Conservation (phyloP, 2,797 vertebrate species). For the Glossophaga mutica region DNA sequence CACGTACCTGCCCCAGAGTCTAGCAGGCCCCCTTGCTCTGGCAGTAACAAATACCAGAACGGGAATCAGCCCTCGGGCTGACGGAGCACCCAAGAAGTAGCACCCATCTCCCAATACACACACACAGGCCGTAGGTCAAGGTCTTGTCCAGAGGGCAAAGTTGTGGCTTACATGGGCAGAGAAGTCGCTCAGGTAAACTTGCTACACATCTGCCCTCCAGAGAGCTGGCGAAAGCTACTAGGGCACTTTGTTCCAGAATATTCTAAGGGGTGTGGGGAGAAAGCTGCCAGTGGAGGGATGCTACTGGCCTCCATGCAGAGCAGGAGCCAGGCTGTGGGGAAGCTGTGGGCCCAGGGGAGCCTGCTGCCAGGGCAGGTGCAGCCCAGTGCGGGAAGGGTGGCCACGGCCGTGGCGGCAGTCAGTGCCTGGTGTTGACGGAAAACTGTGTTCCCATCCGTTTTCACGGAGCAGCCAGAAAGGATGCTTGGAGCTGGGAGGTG, state of each 20-base stretch:
- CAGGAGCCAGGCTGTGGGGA: background rate
- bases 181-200: background rate
- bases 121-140: background rate
- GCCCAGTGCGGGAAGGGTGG: rapidly evolving
- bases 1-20: background rate
- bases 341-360: no score
- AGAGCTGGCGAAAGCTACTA: background rate
- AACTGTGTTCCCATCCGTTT: background rate
- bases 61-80: background rate
- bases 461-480: background rate
- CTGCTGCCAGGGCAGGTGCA: background rate
- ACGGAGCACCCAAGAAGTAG: background rate
- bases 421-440: background rate
- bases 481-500: background rate
- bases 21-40: background rate
- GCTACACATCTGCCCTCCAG: background rate
- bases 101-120: background rate
- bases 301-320: background rate
- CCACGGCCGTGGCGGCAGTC: no score
- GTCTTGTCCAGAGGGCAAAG: background rate
- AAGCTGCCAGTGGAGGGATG: background rate
- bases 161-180: background rate
- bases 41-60: background rate
- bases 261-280: background rate
- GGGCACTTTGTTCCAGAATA: background rate